Base-by-base conservation (phyloP, 2,113 vertebrate species). In the Elephas maximus region DNA sequence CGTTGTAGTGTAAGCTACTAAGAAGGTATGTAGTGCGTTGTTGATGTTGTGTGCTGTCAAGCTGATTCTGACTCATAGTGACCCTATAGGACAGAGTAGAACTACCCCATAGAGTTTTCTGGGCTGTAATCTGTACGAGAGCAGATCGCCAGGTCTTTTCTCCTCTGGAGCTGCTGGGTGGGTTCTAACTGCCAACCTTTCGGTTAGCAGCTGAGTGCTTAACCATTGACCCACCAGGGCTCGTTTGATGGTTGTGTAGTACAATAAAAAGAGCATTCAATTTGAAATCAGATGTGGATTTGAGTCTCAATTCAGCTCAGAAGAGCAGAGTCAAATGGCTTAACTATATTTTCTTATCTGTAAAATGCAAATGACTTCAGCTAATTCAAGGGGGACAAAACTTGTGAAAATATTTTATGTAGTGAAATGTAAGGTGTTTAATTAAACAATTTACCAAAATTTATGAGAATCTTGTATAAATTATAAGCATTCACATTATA, bases 361-460 rank as follows among this genome's bases (percentile, higher is more conserved):
- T 84, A 73, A 96, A 79, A 73, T 21, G 17, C 24, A 33, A 45
- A 60, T 79, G 71, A 60, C 20, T 86, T 90, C 86, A 94, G 71
- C n/a, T 94, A 83, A 88, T 51, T 79, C 53, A 60, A 92, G 85
- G 26, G 6, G 87, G 26, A 93, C 24, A 73, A 90, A 57, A 15
- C 14, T 51, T 96, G 30, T 90, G 48, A 82, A n/a, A 63, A 73
- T 48, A 82, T 77, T 82, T 60, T 65, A n/a, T 78, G 26, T 67
- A 53, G n/a, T 88, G 12, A 53, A 91, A 17, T 84, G 9, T 84
- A 79, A 84, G 33, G n/a, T 77, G 28, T 78, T 30, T 78, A 51
- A 51, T 17, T 28, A 51, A 51, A 6, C 24, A 79, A 79, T 51
- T 79, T 67, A 88, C 7, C 7, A 30, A 53, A 57, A 85, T 88